Conservation (phyloP, 2,113 vertebrate species). For the Micronycteris hirsuta region DNA sequence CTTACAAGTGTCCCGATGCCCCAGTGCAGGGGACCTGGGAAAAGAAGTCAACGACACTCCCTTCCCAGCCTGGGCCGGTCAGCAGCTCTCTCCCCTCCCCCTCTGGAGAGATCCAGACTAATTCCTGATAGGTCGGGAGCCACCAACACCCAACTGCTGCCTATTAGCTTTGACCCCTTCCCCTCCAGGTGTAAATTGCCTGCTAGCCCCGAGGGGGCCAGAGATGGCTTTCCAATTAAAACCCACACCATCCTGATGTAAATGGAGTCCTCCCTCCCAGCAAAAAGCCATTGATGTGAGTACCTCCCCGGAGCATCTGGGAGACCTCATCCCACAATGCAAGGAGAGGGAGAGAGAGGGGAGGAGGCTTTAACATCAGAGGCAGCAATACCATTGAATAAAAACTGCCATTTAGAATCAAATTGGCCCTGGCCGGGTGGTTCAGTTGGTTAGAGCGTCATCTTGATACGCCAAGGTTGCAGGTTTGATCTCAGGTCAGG, state of each 20-base stretch:
- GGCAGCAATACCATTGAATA: not conserved
- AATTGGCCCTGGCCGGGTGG: too few relatives aligned
- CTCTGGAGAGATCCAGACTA: too few relatives aligned
- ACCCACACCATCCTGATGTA: not conserved
- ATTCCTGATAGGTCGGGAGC: not conserved
- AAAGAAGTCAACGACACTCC: too few relatives aligned
- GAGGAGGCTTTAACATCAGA: not conserved
- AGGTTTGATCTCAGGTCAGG: too few relatives aligned
- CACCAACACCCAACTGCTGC: not conserved
- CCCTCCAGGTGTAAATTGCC: not conserved
- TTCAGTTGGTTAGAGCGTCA: too few relatives aligned
- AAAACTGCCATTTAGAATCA: not conserved
- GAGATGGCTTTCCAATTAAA: not conserved
- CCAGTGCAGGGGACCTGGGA: rapidly evolving
- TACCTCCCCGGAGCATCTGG: not conserved
- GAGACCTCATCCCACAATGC: not conserved
- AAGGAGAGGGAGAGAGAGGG: not conserved
- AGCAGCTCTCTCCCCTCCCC: not conserved
- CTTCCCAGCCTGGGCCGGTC: not conserved
- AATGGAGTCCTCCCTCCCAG: not conserved
- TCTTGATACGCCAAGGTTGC: too few relatives aligned
- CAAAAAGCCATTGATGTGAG: not conserved
- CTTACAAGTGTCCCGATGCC: not conserved
- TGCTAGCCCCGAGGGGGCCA: too few relatives aligned
- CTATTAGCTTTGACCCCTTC: not conserved